Percentiles rank a stretch among this genome's conserved stretches.
phyloP scores from a whole-genome alignment of 2,888 invertebrate genomes.

The Cephus spinipes region DNA sequence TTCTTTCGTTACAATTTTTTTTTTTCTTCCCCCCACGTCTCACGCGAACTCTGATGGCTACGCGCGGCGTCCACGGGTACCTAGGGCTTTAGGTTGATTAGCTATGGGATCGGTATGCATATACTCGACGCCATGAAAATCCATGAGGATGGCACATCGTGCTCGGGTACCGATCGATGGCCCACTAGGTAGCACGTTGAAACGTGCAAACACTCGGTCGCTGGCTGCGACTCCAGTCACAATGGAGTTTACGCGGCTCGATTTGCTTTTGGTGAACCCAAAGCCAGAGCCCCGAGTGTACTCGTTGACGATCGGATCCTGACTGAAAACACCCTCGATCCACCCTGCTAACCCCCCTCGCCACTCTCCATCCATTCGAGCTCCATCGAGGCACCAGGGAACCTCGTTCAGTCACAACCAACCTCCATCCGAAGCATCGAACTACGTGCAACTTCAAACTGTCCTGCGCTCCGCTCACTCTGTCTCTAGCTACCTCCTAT shows the following conservation, averaged over 20 bases:
- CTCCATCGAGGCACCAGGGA: not conserved
- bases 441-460: not conserved
- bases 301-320: not conserved
- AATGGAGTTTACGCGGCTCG: not conserved
- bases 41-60: not conserved
- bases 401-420: not conserved
- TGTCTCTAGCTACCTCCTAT: not conserved
- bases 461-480: conserved; percentile 13
- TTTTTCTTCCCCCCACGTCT: not conserved
- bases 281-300: not conserved
- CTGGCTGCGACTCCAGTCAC: not conserved
- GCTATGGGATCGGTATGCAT: too few species aligned
- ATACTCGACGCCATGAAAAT: not conserved
- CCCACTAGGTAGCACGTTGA: not conserved
- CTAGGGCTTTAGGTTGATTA: too few species aligned
- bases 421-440: not conserved
- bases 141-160: not conserved
- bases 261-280: not conserved
- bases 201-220: not conserved
- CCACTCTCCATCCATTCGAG: not conserved
- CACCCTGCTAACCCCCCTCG: too few species aligned
- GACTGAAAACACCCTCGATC: not conserved
- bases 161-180: not conserved
- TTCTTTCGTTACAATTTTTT: not conserved
- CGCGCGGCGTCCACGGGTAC: too few species aligned